Conservation (phyloP, 2,888 invertebrate genomes). For the Eumacrocentrus americanus region DNA sequence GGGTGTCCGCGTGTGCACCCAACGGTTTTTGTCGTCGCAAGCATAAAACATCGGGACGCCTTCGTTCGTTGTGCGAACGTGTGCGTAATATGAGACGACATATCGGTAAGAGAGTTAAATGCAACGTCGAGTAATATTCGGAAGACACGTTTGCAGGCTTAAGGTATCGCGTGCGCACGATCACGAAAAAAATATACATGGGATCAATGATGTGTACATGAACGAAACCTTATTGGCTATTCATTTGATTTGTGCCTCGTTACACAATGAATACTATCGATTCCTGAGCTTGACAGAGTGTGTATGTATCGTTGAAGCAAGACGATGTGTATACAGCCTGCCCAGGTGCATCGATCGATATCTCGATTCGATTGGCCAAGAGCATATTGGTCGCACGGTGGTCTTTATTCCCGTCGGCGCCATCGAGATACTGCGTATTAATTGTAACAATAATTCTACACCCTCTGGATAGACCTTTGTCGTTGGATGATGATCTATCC, state of each 20-base stretch:
- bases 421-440: constrained; percentile 13
- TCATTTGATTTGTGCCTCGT: constrained; percentile 53
- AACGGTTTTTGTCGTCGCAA: not conserved
- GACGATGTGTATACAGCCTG: constrained; percentile 13
- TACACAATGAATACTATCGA: constrained; percentile 53
- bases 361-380: constrained; percentile 31
- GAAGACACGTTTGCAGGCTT: not conserved
- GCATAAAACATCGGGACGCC: not conserved
- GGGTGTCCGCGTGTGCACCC: constrained; percentile 6
- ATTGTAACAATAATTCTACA: constrained; percentile 8
- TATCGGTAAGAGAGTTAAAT: not conserved
- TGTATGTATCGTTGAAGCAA: not conserved
- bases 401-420: constrained; percentile 2
- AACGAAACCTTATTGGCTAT: constrained; percentile 45
- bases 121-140: constrained; percentile 11
- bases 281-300: constrained; percentile 38
- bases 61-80: not conserved
- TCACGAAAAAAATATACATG: constrained; percentile 3
- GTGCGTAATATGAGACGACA: constrained; percentile 1
- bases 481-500: not conserved
- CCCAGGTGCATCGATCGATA: constrained; percentile 31
- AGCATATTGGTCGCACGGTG: constrained; percentile 38
- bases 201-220: not conserved
- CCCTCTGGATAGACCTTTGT: not conserved
- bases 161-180: not conserved